Conservation (phyloP, 2,888 invertebrate genomes). For the Hypselothyrea guttata region DNA sequence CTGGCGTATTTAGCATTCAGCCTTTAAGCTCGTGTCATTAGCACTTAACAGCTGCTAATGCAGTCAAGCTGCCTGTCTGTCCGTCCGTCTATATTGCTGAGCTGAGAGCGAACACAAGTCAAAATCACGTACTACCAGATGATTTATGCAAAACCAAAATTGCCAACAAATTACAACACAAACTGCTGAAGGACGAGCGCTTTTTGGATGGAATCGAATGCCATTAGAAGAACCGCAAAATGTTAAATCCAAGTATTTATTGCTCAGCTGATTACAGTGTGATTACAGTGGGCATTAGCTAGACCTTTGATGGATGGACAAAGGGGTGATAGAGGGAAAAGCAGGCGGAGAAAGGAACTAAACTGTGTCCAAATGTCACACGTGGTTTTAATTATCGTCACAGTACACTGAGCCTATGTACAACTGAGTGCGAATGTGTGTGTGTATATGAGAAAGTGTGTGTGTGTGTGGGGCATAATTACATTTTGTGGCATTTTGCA, state of each 20-base stretch:
- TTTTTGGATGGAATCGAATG: no score
- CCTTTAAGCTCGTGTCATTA: background rate
- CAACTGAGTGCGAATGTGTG: slow-evolving; percentile 6
- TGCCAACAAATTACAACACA: no score
- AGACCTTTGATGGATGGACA: slow-evolving; percentile 34
- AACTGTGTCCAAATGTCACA: slow-evolving; percentile 65
- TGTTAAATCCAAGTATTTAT: background rate
- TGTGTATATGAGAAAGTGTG: slow-evolving; percentile 6
- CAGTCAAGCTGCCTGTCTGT: background rate
- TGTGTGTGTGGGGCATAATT: slow-evolving; percentile 51
- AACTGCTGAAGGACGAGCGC: no score
- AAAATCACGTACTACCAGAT: slow-evolving; percentile 9
- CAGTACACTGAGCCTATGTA: slow-evolving; percentile 14
- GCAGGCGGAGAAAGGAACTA: slow-evolving; percentile 23
- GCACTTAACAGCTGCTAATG: background rate
- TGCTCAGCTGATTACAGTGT: slow-evolving; percentile 3
- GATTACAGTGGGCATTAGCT: slow-evolving; percentile 27
- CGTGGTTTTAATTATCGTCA: slow-evolving; percentile 72
- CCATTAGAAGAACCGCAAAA: no score
- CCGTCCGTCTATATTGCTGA: background rate
- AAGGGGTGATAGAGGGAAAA: slow-evolving; percentile 37
- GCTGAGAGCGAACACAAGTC: slow-evolving; percentile 4
- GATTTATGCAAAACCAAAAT: slow-evolving; percentile 9
- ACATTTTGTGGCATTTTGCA: slow-evolving; percentile 71
- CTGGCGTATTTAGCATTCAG: background rate